These are phyloP conservation scores for Calidris pygmaea DNA, from an alignment of 2,113 vertebrate genomes.

Conservation along the genomic window DNA sequence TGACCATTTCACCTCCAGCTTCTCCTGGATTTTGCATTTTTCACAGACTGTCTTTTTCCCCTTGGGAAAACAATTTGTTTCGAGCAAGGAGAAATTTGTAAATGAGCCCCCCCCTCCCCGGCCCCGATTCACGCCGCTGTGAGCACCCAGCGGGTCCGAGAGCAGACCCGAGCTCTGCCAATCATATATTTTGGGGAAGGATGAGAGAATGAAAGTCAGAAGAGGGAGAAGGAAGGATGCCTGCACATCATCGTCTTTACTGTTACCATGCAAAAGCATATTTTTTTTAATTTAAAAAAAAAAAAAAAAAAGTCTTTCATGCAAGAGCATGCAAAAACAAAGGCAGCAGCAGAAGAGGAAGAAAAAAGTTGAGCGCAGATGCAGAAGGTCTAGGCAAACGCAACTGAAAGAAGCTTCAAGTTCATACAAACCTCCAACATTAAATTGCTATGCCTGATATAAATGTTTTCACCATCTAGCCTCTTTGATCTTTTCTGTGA, in stretches of 20 bases:
- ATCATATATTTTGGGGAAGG: slow-evolving; percentile 75
- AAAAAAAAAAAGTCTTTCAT: slow-evolving; percentile 46
- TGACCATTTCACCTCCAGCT: not conserved
- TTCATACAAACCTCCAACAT: slow-evolving; percentile 99
- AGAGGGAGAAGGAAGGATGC: slow-evolving; percentile 64
- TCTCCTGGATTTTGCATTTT: not conserved
- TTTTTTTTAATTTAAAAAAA: not conserved
- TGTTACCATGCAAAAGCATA: slow-evolving; percentile 71
- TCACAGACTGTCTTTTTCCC: not conserved
- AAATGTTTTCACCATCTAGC: slow-evolving; percentile 99
- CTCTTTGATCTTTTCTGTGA: slow-evolving; percentile 99
- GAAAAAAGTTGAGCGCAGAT: slow-evolving; percentile 55
- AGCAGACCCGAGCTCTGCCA: slow-evolving; percentile 66
- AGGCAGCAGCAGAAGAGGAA: slow-evolving; percentile 64
- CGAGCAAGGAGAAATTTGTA: not conserved
- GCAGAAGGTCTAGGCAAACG: slow-evolving; percentile 72
- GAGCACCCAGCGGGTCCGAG: not conserved
- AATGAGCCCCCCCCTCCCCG: not conserved
- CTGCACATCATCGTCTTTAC: slow-evolving; percentile 50
- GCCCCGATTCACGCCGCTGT: fast-evolving
- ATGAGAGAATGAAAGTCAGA: slow-evolving; percentile 72
- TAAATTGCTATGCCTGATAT: slow-evolving; percentile 99
- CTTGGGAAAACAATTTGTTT: not conserved
- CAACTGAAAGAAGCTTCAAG: slow-evolving; percentile 79
- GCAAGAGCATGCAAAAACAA: slow-evolving; percentile 78